Base-by-base conservation (phyloP, 2,113 vertebrate genomes). In the Mus spicilegus region DNA sequence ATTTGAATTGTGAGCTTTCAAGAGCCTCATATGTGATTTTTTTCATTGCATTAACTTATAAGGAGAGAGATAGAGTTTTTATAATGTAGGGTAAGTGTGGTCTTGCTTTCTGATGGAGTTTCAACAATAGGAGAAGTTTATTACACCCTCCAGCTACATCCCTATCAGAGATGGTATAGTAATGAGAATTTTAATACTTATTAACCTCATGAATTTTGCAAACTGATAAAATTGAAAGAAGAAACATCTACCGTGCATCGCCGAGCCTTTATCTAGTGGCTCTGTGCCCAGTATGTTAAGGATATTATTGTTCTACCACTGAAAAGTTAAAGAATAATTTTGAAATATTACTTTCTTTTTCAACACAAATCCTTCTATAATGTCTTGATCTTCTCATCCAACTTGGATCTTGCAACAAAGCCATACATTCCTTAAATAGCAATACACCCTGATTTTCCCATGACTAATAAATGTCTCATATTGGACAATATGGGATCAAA, bases 171-270 rank as follows among this genome's bases (percentile, higher is more conserved):
- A 96, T 39, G 72, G 73, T 84, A 97, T 91, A 91, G 86, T 97
- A 97, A 98, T 97, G 97, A 98, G 95, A 96, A 97, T 96, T 97
- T 97, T 95, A 97, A 97, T 96, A 97, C 97, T 98, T 97, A 97
- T 97, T 98, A 98, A 98, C 96, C 96, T 97, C 97, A 97, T 97
- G 96, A 97, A 98, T 98, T 97, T 97, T 98, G 90, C 89, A 97
- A 96, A 96, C 95, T 95, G 96, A 96, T 97, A 96, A 97, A 97
- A 98, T 93, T 97, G 93, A 97, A 97, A 95, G 86, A 90, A 96
- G 90, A 51, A 96, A 92, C 69, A 97, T 97, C 95, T 89, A 92
- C 87, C 70, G 89, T 84, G 91, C 92, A 96, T 96, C 69, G 65
- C 80, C 69, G 88, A 96, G 80, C 87, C 28, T 87, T 97, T 97